Evolutionary conservation across 2,113 vertebrate genomes (phyloP).

Genomic region (Recurvirostra avosetta): DNA sequence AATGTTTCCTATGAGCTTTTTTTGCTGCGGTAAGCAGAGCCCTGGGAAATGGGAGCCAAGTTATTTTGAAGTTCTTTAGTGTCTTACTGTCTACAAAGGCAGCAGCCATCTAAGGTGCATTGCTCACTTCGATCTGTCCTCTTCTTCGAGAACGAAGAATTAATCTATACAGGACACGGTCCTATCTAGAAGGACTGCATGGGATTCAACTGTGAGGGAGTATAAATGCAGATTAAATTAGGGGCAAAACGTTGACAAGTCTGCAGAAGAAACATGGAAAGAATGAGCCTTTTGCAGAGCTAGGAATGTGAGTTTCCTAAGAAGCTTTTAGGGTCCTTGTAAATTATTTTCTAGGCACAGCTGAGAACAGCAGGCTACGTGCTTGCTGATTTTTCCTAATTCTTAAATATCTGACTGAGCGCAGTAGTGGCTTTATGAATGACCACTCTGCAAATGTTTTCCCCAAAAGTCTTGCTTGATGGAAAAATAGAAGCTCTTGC

Average conservation of each 20-base stretch:
- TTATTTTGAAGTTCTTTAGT: not conserved
- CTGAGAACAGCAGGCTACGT: not conserved
- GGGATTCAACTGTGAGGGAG: not conserved
- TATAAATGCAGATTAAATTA: not conserved
- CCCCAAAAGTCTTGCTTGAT: not conserved
- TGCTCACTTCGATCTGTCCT: not conserved
- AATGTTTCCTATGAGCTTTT: not conserved
- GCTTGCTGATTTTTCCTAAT: not conserved
- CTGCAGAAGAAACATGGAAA: not conserved
- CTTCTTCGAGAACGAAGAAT: not conserved
- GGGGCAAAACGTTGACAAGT: not conserved
- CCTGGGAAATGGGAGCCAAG: not conserved
- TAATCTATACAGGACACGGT: not conserved
- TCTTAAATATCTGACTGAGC: not conserved
- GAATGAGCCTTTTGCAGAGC: not conserved
- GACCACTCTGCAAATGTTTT: not conserved
- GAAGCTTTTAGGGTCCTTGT: not conserved
- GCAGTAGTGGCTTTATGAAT: not conserved
- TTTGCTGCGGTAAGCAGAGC: not conserved
- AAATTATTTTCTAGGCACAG: not conserved
- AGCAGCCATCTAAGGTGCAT: not conserved
- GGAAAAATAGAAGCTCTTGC: constrained; percentile 17
- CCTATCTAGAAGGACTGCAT: not conserved
- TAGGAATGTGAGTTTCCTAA: not conserved
- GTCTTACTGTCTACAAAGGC: not conserved